A percentile compares a stretch with the other conserved stretches of the same genome.
Conservation (phyloP, 2,888 invertebrate genomes). For the Drosophila quinaria region DNA sequence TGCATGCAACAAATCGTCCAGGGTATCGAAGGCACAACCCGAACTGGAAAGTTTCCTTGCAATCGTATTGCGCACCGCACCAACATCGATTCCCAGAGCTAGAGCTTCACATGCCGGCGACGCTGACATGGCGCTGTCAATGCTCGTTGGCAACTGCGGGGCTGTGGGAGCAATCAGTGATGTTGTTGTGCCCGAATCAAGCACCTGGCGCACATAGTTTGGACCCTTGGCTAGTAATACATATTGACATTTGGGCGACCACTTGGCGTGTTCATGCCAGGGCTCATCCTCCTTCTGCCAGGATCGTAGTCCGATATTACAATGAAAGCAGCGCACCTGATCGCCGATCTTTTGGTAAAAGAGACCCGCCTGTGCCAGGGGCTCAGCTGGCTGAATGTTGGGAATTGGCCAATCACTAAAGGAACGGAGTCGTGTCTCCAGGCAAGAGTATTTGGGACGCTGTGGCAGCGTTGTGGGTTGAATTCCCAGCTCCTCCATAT, state of each 20-base stretch:
- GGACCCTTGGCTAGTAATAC: slow-evolving; percentile 93
- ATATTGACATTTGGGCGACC: slow-evolving; percentile 96
- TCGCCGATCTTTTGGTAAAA: slow-evolving; percentile 92
- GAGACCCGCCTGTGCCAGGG: slow-evolving; percentile 94
- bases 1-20: slow-evolving; percentile 90
- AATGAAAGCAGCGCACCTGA: slow-evolving; percentile 95
- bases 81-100: slow-evolving; percentile 88
- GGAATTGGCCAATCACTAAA: slow-evolving; percentile 92
- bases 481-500: slow-evolving; percentile 87
- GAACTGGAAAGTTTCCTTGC: slow-evolving; percentile 87
- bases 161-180: slow-evolving; percentile 43
- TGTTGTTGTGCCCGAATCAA: slow-evolving; percentile 57
- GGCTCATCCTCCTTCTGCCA: slow-evolving; percentile 97
- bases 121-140: slow-evolving; percentile 83
- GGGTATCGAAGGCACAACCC: slow-evolving; percentile 89
- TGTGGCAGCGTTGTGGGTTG: slow-evolving; percentile 87
- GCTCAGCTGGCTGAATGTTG: slow-evolving; percentile 91
- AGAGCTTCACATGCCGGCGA: slow-evolving; percentile 87
- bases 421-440: slow-evolving; percentile 90
- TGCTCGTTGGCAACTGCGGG: slow-evolving; percentile 45
- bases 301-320: slow-evolving; percentile 95
- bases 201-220: slow-evolving; percentile 89
- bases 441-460: slow-evolving; percentile 89
- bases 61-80: slow-evolving; percentile 87
- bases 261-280: slow-evolving; percentile 97